Base-by-base conservation (phyloP, 2,888 invertebrate genomes). In the Phania funesta region DNA sequence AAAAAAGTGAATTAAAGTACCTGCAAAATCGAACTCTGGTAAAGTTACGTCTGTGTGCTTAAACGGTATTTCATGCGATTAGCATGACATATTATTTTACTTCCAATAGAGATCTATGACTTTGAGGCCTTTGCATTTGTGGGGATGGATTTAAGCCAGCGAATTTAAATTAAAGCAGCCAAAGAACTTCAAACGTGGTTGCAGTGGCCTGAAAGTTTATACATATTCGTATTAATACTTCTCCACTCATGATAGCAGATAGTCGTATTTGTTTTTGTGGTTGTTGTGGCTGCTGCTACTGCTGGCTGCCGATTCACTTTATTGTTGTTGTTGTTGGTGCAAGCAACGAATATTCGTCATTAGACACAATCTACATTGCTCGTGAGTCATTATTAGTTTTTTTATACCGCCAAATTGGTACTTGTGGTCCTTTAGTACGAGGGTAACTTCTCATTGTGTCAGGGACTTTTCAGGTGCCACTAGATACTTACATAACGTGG, bases 11-110 rank as follows among this genome's bases (percentile, higher is more conserved):
- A 62, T 41, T 73, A 35, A 52, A 38, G 54, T 64, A 54, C 54
- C 44, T 56, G 64, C 18, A 32, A 41, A 35, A 4, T 35, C 9
- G 29, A 24, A 54, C 18, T 18, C 22, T 48, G 65, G 50, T 26
- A 26, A 50, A 11, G 6, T 16, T 32, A 65, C 32, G 35, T 68
- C 41, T 60, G 26, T 68, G 60, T 62, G 52, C 76, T 73, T 77
- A 77, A 81, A 81, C 81, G 81, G 81, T 77, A 77, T 67, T 77
- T 50, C 62, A 73, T 54, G 60, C 62, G 76, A 77, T 77, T 77
- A 77, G 52, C 71, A 70, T 81, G 81, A 81, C 81, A 73, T 77
- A 81, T 81, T 73, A 73, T 73, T 81, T 81, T 77, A 77, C 81
- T 77, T 71, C 60, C 76, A 81, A 81, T 76, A 60, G 41, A 76